Evolutionary conservation across 2,888 invertebrate species (phyloP).

Genomic region (Ophioninae sp.): DNA sequence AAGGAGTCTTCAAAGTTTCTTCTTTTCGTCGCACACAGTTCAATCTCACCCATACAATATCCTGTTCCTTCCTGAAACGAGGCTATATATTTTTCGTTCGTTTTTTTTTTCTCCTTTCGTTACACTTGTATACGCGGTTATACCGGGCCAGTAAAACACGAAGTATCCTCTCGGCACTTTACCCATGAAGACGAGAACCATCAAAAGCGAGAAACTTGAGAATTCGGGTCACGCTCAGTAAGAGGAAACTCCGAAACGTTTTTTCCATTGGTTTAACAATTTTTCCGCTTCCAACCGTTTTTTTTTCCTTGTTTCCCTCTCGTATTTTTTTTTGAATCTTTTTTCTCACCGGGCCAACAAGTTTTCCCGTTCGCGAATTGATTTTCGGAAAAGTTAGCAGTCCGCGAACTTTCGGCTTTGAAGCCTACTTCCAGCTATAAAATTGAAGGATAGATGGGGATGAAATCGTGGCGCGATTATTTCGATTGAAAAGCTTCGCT

Average conservation of each 20-base stretch:
- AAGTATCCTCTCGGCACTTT: conserved; percentile 15
- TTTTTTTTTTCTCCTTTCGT: neutral
- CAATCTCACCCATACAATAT: neutral
- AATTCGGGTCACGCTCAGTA: conserved; percentile 38
- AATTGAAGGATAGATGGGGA: neutral
- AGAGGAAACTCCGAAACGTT: neutral
- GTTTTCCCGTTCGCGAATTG: neutral
- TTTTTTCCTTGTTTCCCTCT: neutral
- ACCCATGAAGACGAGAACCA: conserved; percentile 24
- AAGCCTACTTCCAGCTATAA: neutral
- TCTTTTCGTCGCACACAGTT: conserved; percentile 16
- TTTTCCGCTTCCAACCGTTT: conserved; percentile 5
- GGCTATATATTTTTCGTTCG: neutral
- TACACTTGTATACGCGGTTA: neutral
- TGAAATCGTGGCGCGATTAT: neutral
- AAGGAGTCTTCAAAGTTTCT: neutral
- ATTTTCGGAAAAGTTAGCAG: neutral
- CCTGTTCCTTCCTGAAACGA: neutral
- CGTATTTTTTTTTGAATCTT: neutral
- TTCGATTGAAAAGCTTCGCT: neutral
- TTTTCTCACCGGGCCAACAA: neutral
- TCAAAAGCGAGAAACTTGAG: conserved; percentile 8
- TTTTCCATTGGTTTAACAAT: conserved; percentile 17
- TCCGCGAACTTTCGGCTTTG: neutral
- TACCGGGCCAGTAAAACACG: conserved; percentile 3